These are phyloP conservation scores for Phenganax subtilis DNA, from an alignment of 92 coral and sea anemone genomes.

Conservation along the genomic window DNA sequence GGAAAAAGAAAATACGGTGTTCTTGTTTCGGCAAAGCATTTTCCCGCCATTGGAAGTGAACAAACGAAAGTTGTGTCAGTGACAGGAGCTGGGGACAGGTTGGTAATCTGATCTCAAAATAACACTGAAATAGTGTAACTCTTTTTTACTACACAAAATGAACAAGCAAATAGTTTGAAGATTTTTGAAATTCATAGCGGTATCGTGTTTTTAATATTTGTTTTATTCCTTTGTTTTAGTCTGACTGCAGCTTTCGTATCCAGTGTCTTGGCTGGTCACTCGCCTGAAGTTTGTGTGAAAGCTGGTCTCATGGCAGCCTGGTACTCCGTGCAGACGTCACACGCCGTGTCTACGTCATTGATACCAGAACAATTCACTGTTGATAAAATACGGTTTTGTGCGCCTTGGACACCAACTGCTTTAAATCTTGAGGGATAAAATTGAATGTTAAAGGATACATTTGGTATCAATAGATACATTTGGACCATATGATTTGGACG, in stretches of 20 bases:
- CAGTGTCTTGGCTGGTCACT: slow-evolving; percentile 60
- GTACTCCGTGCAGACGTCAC: slow-evolving; percentile 66
- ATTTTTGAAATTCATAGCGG: background rate
- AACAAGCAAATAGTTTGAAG: background rate
- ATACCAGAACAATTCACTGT: slow-evolving; percentile 68
- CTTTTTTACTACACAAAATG: slow-evolving; percentile 5
- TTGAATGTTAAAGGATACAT: slow-evolving; percentile 1
- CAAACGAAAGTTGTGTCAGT: slow-evolving; percentile 63
- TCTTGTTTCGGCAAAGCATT: slow-evolving; percentile 81
- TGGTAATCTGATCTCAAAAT: slow-evolving; percentile 1
- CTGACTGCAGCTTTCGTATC: slow-evolving; percentile 81
- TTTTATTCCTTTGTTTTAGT: slow-evolving; percentile 38
- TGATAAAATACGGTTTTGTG: slow-evolving; percentile 53
- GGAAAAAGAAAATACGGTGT: slow-evolving; percentile 48
- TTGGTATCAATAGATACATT: background rate
- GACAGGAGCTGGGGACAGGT: slow-evolving; percentile 99
- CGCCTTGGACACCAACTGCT: slow-evolving; percentile 56
- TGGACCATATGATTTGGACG: too few relatives aligned
- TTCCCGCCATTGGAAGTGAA: slow-evolving; percentile 56
- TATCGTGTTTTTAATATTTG: too few relatives aligned
- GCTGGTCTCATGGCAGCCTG: slow-evolving; percentile 81
- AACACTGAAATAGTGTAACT: background rate
- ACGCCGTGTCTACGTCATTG: slow-evolving; percentile 67
- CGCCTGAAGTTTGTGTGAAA: slow-evolving; percentile 81
- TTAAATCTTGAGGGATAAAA: slow-evolving; percentile 48